Base-by-base conservation (phyloP, 2,797 vertebrate species). In the Benthosema pterotum region DNA sequence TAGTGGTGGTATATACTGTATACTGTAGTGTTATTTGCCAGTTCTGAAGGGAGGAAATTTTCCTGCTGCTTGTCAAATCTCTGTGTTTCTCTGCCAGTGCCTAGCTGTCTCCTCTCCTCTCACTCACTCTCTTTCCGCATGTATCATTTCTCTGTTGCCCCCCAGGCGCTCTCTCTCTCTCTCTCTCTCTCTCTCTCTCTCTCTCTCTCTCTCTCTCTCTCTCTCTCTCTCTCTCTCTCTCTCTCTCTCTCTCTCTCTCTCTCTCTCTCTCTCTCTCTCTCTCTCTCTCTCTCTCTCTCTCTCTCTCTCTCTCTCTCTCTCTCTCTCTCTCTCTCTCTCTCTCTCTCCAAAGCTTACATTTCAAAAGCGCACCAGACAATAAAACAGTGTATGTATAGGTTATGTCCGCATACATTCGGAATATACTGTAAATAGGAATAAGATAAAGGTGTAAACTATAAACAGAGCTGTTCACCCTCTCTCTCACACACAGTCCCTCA, bases 41-140 rank as follows among this genome's bases (percentile, higher is more conserved):
- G 63, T 55, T 65, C 32, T 69, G 52, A 75, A 65, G 32, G 60
- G 65, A 56, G 78, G 61, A 65, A 78, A 83, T 77, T 60, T 62
- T 42, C 47, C 42, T 45, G 14, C 60, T 67, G 62, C 67, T 46
- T 28, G 56, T 56, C 71, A 50, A 32, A 15, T 38, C 53, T 56
- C 15, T 56, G 32, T 12, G 12, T 42, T 15, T 52, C 49, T 61
- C 48, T 25, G 22, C 22, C 22, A 25, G 22, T 25, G 22, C 22
- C 22, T n/a, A n/a, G n/a, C n/a, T 25, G 22, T 25, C 22, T 25
- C 22, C 22, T 5, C 22, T 25, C 5, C 22, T 25, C 22, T 25
- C n/a, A n/a, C 22, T 25, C 22, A 25, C 22, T 1, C 22, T 25
- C 22, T 25, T 47, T 22, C 15, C 6, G 25, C 8, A 22, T 50